Base-by-base conservation (phyloP, 2,113 vertebrate genomes). In the Ploceus nigricollis region DNA sequence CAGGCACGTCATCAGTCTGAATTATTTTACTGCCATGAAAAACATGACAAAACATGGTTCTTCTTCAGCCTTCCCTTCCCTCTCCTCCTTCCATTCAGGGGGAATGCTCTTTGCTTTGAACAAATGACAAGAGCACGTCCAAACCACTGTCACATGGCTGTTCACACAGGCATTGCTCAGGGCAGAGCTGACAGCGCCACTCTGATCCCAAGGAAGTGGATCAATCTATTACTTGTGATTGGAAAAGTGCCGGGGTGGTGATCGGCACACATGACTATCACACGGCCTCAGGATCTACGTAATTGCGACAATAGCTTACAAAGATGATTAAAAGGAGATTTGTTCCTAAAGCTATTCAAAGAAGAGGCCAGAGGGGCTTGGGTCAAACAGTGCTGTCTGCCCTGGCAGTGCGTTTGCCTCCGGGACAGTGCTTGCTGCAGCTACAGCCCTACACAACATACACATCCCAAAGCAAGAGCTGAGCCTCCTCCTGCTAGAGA, bases 161-260 rank as follows among this genome's bases (percentile, higher is more conserved):
- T 51, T 53, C 7, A 7, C 3, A 11, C 10, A 42, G 45, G 10
- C 25, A 1, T 39, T 54, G 70, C 90, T 79, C 0, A 0, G 47
- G 92, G 77, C 66, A 83, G 83, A 76, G 56, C 51, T 4, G 1
- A 30, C 39, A 47, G 50, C 0, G 0, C 40, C 0, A 1, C 28
- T 28, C 31, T 66, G 60, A 56, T 61, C 73, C 66, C 11, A 0
- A 28, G 51, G 71, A 63, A 35, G 53, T 58, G 45, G 30, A 91
- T 77, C 57, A 27, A 54, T 80, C 65, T 22, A 45, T 53, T 22
- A 7, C 37, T 93, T 93, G 73, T 48, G 77, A 87, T 53, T 33
- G 64, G 60, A 21, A 68, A 91, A 93, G 63, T 33, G 14, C 63
- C 0, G 0, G 68, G 42, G 76, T 73, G 90, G 25, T 85, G 87